Evolutionary conservation across 2,113 vertebrate species (phyloP).

Genomic region (Loxodonta africana): DNA sequence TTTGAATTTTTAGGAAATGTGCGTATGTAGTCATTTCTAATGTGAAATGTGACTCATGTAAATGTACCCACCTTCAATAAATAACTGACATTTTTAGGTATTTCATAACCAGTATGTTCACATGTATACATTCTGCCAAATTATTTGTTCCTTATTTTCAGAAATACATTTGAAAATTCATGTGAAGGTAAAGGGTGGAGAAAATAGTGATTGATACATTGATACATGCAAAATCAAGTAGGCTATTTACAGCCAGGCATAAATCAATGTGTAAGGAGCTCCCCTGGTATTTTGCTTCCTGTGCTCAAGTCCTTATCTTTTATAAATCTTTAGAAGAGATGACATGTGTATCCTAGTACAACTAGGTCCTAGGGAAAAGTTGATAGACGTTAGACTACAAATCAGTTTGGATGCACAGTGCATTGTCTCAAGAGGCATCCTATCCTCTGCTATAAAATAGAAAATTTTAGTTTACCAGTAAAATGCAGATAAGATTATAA

Average conservation of each 20-base stretch:
- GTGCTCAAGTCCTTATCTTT: constrained; percentile 71
- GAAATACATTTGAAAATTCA: constrained; percentile 48
- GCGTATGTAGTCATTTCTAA: not conserved
- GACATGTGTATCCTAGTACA: constrained; percentile 84
- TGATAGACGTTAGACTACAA: constrained; percentile 87
- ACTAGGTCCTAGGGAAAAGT: constrained; percentile 78
- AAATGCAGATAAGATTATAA: constrained; percentile 85
- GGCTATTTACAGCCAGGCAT: not conserved
- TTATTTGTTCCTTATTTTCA: constrained; percentile 46
- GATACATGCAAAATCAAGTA: not conserved
- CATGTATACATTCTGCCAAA: not conserved
- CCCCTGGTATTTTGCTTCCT: constrained; percentile 3
- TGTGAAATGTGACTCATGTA: not conserved
- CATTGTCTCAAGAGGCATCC: constrained; percentile 80
- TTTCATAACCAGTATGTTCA: not conserved
- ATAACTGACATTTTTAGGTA: constrained; percentile 53
- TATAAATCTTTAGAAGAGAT: constrained; percentile 81
- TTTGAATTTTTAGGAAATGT: constrained; percentile 55
- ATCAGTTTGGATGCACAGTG: constrained; percentile 83
- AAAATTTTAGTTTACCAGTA: constrained; percentile 82
- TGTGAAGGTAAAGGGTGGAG: not conserved
- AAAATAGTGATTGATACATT: constrained; percentile 9
- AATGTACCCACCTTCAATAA: not conserved
- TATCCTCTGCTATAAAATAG: constrained; percentile 82
- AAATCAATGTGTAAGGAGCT: not conserved